Conservation (phyloP, 2,797 vertebrate species). For the Pristis pectinata region DNA sequence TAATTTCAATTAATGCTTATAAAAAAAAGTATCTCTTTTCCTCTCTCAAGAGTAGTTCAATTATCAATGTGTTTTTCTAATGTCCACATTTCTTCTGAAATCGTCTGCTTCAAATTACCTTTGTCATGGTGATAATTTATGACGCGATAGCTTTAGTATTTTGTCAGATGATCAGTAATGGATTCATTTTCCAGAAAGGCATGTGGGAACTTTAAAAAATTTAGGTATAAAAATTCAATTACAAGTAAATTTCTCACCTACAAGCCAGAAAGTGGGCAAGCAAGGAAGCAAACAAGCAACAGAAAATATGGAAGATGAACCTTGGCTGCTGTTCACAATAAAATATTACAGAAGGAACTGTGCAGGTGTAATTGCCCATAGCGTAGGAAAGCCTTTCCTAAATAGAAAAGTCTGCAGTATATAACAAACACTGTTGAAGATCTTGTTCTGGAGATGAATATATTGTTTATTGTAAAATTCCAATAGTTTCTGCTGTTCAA, state of each 20-base stretch:
- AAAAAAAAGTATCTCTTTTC: not conserved
- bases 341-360: not conserved
- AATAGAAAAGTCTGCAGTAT: not conserved
- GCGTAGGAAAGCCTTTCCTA: not conserved
- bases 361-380: not conserved
- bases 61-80: not conserved
- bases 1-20: not conserved
- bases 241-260: not conserved
- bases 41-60: not conserved
- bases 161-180: not conserved
- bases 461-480: slow-evolving; percentile 24
- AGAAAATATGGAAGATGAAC: too few relatives aligned
- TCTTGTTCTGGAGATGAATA: not conserved
- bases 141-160: slow-evolving; percentile 18
- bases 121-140: not conserved
- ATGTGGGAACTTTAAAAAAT: not conserved
- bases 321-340: not conserved
- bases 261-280: not conserved
- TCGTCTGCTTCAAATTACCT: not conserved
- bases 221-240: not conserved
- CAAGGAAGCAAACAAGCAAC: too few relatives aligned
- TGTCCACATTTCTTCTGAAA: not conserved
- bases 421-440: not conserved
- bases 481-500: not conserved
- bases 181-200: not conserved